phyloP scores from a whole-genome alignment of 2,888 invertebrate genomes.

The Phaedon cochleariae region DNA sequence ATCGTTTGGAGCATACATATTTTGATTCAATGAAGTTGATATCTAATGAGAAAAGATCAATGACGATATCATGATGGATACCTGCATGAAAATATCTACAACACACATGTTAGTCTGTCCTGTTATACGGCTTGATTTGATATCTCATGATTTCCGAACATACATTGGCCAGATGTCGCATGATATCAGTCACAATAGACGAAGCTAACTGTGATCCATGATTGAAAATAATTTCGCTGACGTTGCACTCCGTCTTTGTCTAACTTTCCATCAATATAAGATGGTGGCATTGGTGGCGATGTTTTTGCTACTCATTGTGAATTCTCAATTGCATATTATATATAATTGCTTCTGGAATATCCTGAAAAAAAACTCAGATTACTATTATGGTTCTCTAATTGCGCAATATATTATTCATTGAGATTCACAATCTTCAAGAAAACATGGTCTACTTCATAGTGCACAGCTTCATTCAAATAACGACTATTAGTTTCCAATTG shows the following conservation, averaged over 20 bases:
- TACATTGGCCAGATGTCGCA: background rate
- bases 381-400: too few relatives aligned
- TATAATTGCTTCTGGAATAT: too few relatives aligned
- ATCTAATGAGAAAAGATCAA: background rate
- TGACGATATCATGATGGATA: background rate
- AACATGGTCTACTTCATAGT: too few relatives aligned
- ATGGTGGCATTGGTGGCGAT: too few relatives aligned
- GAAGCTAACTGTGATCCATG: background rate
- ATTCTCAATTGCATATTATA: too few relatives aligned
- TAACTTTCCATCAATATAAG: background rate
- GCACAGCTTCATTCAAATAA: too few relatives aligned
- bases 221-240: background rate
- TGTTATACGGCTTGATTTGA: background rate
- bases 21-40: background rate
- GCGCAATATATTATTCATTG: too few relatives aligned
- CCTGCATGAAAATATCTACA: background rate
- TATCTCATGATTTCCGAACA: background rate
- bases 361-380: too few relatives aligned
- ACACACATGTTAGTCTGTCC: background rate
- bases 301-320: too few relatives aligned
- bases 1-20: background rate
- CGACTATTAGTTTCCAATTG: too few relatives aligned
- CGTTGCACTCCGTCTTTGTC: background rate
- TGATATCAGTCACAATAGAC: background rate
- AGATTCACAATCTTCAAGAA: too few relatives aligned